Evolutionary conservation across 1,140 invertebrate species (phyloP), one percentile per base, ranked within the genome.

Genomic region (Trichogramma pretiosum): DNA sequence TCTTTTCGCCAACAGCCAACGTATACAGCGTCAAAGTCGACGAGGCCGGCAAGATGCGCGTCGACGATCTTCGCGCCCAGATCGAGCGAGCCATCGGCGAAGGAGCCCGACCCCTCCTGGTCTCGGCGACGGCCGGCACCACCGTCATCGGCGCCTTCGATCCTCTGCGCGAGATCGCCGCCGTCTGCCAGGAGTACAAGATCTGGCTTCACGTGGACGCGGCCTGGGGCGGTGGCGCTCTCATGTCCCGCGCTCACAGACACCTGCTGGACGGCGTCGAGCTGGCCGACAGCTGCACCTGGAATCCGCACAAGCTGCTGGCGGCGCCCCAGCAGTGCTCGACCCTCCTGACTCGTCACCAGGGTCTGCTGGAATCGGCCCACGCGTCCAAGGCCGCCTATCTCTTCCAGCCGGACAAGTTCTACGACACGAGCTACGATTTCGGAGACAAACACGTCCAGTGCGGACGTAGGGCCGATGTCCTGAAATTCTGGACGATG

Each of bases 401-500:
- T 64, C 74, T 96, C 13, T 97, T 96, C 68, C 92, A 96, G 68
- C 88, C 92, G 63, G 93, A 97, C 66, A 98, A 98, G 73, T 91
- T 93, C 58, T 98, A 98, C 67, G 90, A 97, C 62, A 86, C 89
- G 0, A 75, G 75, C 10, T 95, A 83, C 57, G 93, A 96, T 60
- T 90, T 85, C 0, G 93, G 94, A 0, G 93, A 97, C 63, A 97
- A 96, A 62, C 87, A 94, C 51, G 83, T 98, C 16, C 84, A 87
- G 61, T 94, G 93, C 61, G 93, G 93, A 1, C 75, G 93, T n/a
- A 78, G 90, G 50, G 93, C 90, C 10, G 93, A 98, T 61, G 87
- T 95, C 3, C 77, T 96, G 35, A 97, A 97, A 65, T 89, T 97
- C 59, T 98, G 93, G 93, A 84, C 93, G 55, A 95, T 95, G 91